Conservation (phyloP, 37 sponge, comb jelly and placozoan genomes). For the Cladorhizidae sp. region DNA sequence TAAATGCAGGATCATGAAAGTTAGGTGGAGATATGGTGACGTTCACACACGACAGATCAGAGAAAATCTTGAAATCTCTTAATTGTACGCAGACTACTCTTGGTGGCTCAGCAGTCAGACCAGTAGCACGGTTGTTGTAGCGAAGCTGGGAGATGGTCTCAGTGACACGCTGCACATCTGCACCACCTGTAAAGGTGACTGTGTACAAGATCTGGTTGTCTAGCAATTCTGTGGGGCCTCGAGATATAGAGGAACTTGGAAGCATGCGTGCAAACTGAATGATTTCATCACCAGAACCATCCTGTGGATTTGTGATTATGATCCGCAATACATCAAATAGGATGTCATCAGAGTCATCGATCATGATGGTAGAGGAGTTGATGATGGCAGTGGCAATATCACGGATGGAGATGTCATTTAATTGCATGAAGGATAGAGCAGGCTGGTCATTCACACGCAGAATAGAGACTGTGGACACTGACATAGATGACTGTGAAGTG, state of each 20-base stretch:
- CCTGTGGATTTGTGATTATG: constrained; percentile 60
- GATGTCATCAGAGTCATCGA: constrained; percentile 63
- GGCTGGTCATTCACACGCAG: constrained; percentile 64
- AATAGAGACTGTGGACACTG: constrained; percentile 10
- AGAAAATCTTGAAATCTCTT: constrained; percentile 34
- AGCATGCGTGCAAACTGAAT: constrained; percentile 51
- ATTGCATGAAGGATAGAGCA: constrained; percentile 21
- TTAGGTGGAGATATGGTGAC: constrained; percentile 67
- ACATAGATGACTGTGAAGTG: background rate
- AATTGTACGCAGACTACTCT: constrained; percentile 56
- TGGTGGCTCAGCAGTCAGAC: constrained; percentile 35
- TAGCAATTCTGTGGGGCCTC: constrained; percentile 38
- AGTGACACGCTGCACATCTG: constrained; percentile 9
- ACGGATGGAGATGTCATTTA: constrained; percentile 42
- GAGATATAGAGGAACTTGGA: constrained; percentile 29
- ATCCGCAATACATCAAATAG: constrained; percentile 41
- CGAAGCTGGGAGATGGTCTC: constrained; percentile 41
- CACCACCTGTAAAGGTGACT: constrained; percentile 48
- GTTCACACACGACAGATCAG: constrained; percentile 60
- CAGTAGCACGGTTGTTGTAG: constrained; percentile 61
- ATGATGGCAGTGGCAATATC: constrained; percentile 47
- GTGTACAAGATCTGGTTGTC: constrained; percentile 27
- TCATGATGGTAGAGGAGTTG: constrained; percentile 24
- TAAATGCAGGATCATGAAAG: constrained; percentile 46
- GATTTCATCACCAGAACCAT: constrained; percentile 44